Percentiles rank a stretch among this genome's conserved stretches.
These are phyloP conservation scores for Holothuria scabra DNA, from an alignment of 53 echinoderm and acorn worm species.

Conservation along the genomic window DNA sequence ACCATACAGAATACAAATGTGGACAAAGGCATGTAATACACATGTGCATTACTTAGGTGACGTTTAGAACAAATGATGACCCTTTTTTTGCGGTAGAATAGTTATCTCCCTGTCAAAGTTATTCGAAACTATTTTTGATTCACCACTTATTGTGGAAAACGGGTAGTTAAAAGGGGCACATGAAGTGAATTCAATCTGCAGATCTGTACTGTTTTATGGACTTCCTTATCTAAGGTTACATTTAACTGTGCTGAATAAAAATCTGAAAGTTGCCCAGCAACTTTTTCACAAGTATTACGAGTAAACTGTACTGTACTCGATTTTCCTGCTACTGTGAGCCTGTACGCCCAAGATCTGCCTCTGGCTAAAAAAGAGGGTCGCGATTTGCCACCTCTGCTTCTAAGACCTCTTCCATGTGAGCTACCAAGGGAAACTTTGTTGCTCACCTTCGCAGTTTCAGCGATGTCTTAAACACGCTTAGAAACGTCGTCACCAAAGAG, in stretches of 20 bases:
- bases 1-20: no score
- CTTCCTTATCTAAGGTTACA: no score
- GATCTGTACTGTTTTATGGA: no score
- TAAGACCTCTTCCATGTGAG: neutral
- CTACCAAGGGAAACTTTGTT: neutral
- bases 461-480: conserved; percentile 4
- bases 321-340: no score
- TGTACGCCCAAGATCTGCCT: neutral
- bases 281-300: no score
- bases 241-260: no score
- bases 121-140: neutral
- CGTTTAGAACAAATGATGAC: neutral
- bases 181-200: no score
- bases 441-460: conserved; percentile 6
- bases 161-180: neutral
- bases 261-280: no score
- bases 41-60: conserved; percentile 13
- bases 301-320: no score
- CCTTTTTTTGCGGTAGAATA: neutral
- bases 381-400: neutral
- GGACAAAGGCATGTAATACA: no score
- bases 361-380: neutral
- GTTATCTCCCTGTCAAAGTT: neutral
- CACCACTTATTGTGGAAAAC: neutral
- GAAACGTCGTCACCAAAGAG: conserved; percentile 16